Evolutionary conservation across 2,113 vertebrate genomes (phyloP).

Genomic region (Vicugna pacos): DNA sequence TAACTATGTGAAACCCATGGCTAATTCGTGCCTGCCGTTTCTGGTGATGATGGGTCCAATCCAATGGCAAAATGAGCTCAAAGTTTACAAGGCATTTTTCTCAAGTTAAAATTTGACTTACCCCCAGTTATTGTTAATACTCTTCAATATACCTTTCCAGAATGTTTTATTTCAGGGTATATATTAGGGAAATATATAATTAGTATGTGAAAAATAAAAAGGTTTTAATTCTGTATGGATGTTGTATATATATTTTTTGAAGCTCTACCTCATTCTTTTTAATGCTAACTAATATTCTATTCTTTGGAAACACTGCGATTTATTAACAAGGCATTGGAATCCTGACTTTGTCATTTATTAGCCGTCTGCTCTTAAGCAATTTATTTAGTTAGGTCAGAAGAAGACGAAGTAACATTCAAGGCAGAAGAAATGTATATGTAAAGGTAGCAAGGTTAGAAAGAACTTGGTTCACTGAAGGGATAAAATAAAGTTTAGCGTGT

Average conservation of each 20-base stretch:
- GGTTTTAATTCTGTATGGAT: neutral
- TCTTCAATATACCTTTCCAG: neutral
- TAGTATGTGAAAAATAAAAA: neutral
- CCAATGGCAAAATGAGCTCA: neutral
- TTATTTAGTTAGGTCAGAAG: neutral
- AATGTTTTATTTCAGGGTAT: neutral
- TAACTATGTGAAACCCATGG: neutral
- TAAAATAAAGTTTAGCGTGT: neutral
- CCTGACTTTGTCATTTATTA: neutral
- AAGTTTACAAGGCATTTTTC: neutral
- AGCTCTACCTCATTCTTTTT: neutral
- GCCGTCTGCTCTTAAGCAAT: neutral
- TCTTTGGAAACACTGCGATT: neutral
- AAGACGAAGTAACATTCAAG: neutral
- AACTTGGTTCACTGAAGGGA: neutral
- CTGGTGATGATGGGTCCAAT: neutral
- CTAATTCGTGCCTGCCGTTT: neutral
- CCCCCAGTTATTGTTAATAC: neutral
- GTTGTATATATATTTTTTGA: neutral
- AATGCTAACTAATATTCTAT: neutral
- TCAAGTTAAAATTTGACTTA: neutral
- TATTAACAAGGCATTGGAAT: neutral
- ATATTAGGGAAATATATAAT: neutral
- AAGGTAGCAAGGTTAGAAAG: neutral
- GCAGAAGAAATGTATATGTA: neutral